These are phyloP conservation scores for Nomada hirtipes DNA, from an alignment of 2,888 invertebrate genomes.

Conservation along the genomic window DNA sequence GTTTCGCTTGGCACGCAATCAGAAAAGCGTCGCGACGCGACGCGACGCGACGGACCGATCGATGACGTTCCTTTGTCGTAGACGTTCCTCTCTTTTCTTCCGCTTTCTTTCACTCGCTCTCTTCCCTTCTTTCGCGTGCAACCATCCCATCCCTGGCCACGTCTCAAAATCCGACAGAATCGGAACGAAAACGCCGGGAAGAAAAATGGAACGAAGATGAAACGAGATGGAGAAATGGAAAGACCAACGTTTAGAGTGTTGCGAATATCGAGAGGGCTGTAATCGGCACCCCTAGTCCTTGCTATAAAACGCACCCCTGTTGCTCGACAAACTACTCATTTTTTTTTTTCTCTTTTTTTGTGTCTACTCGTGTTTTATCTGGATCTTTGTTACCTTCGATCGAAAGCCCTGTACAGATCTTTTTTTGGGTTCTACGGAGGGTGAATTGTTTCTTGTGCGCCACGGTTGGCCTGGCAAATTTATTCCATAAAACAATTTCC, in stretches of 20 bases:
- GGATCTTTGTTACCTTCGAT: not conserved
- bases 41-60: constrained; percentile 64
- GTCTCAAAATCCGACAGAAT: constrained; percentile 20
- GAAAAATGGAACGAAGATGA: not conserved
- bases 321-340: constrained; percentile 10
- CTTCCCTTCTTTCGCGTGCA: not conserved
- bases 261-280: constrained; percentile 34
- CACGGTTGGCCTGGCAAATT: no score
- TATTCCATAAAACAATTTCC: no score
- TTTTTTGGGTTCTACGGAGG: not conserved
- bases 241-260: no score
- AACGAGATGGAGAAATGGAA: not conserved
- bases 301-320: constrained; percentile 10
- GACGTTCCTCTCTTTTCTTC: constrained; percentile 48
- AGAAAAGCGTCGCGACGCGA: constrained; percentile 64
- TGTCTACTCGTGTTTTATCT: constrained; percentile 27
- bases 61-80: constrained; percentile 66
- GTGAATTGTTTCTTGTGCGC: not conserved
- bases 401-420: not conserved
- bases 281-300: constrained; percentile 33
- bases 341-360: not conserved
- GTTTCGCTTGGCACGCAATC: constrained; percentile 65
- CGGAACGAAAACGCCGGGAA: constrained; percentile 3
- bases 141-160: not conserved
- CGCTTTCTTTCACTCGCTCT: constrained; percentile 29